These are phyloP conservation scores for Spondyliosoma cantharus DNA, from an alignment of 2,797 vertebrate genomes.

Conservation along the genomic window DNA sequence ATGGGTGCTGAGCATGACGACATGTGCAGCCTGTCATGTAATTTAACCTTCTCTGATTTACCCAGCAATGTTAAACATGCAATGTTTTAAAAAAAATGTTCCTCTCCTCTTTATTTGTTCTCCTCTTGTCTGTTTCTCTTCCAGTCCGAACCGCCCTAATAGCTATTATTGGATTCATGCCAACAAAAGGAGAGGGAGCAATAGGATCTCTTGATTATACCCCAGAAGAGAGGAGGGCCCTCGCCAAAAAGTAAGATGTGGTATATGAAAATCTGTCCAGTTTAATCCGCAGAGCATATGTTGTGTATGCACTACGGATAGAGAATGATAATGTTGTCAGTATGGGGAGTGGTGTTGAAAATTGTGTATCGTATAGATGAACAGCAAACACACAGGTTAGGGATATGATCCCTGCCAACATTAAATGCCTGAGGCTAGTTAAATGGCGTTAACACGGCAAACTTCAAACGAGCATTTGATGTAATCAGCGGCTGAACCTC, in stretches of 20 bases:
- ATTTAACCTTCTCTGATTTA: conserved; percentile 37
- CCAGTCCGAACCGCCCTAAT: conserved; percentile 96
- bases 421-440: neutral
- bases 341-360: conserved; percentile 12
- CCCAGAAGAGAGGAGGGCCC: conserved; percentile 93
- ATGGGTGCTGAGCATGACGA: conserved; percentile 18
- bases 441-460: neutral
- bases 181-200: conserved; percentile 98
- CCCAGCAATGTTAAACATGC: conserved; percentile 19
- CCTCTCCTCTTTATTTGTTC: conserved; percentile 8
- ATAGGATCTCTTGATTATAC: conserved; percentile 99
- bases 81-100: conserved; percentile 8
- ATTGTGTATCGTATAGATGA: conserved; percentile 10
- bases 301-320: conserved; percentile 20
- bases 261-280: conserved; percentile 37
- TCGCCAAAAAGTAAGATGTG: conserved; percentile 95
- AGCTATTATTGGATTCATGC: conserved; percentile 99
- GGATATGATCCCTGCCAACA: neutral
- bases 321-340: conserved; percentile 21
- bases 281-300: conserved; percentile 30
- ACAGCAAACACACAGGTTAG: neutral
- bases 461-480: conserved; percentile 7
- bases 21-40: conserved; percentile 40
- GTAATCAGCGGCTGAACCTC: conserved; percentile 48
- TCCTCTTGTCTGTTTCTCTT: conserved; percentile 69